Evolutionary conservation across 2,888 invertebrate genomes (phyloP).

Genomic region (Pomacea canaliculata): DNA sequence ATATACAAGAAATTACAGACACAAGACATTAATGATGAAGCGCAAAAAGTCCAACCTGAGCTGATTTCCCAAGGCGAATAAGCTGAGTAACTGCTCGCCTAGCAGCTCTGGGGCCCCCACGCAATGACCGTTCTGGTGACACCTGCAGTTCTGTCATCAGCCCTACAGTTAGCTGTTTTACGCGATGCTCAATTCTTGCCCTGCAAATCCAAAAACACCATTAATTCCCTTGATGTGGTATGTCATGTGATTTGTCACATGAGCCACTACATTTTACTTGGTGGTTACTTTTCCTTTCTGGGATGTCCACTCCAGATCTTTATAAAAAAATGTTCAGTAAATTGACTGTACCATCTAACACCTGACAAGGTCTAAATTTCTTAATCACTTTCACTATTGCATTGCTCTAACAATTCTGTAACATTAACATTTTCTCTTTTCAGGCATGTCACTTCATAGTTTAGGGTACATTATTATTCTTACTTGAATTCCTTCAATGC

Average conservation of each 20-base stretch:
- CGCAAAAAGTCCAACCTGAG: constrained; percentile 74
- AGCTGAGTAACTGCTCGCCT: constrained; percentile 87
- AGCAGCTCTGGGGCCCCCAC: constrained; percentile 87
- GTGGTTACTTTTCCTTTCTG: not conserved
- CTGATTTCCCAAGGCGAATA: constrained; percentile 81
- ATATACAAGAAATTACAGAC: too few species aligned
- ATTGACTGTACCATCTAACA: too few species aligned
- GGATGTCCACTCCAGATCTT: not conserved
- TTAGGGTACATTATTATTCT: not conserved
- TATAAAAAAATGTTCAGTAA: too few species aligned
- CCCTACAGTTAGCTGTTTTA: constrained; percentile 82
- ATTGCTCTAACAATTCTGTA: too few species aligned
- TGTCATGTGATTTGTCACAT: too few species aligned
- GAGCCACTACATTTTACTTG: not conserved
- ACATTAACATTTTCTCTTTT: too few species aligned
- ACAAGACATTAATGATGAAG: too few species aligned
- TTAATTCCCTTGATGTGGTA: not conserved
- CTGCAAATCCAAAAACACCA: constrained; percentile 36
- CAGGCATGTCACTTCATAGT: too few species aligned
- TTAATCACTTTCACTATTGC: too few species aligned
- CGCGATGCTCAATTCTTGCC: constrained; percentile 66
- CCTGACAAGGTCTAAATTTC: too few species aligned
- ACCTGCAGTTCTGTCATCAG: constrained; percentile 90
- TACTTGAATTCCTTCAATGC: constrained; percentile 67
- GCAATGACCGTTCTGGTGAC: constrained; percentile 88